phyloP scores from a whole-genome alignment of 23 tunicate species.

The Halocynthia roretzi region DNA sequence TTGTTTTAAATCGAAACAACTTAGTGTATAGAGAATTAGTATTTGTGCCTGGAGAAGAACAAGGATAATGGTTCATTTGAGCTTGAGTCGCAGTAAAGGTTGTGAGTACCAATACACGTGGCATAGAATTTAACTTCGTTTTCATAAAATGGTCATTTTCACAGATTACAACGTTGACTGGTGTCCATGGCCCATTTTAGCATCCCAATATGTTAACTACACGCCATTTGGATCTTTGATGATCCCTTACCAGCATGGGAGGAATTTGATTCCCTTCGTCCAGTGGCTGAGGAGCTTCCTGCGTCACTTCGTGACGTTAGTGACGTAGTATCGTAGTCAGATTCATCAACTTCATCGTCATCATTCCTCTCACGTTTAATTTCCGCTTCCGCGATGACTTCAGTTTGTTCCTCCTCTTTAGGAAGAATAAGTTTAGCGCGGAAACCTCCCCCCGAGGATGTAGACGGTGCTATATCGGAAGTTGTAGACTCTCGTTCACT shows the following conservation, averaged over 20 bases:
- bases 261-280: conserved; percentile 1
- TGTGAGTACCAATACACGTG: not conserved
- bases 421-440: conserved; percentile 17
- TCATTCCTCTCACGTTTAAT: not conserved
- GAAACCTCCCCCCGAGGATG: conserved; percentile 2
- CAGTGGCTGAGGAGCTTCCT: conserved; percentile 14
- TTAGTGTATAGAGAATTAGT: too few species aligned
- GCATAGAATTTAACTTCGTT: not conserved
- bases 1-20: too few species aligned
- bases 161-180: not conserved
- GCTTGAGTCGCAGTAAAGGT: too few species aligned
- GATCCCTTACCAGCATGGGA: not conserved
- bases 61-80: too few species aligned
- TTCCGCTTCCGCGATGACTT: conserved; percentile 30
- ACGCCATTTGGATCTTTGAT: conserved; percentile 1
- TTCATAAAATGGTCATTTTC: not conserved
- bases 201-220: not conserved
- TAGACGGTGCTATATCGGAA: not conserved
- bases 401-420: conserved; percentile 29
- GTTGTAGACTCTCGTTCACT: not conserved
- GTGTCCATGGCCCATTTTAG: not conserved
- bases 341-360: conserved; percentile 34
- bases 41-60: too few species aligned
- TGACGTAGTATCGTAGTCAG: conserved; percentile 23
- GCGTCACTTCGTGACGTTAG: conserved; percentile 55